A percentile compares a stretch with the other conserved stretches of the same genome.
These are phyloP conservation scores for Coenonympha glycerion DNA, from an alignment of 2,888 invertebrate genomes.

Conservation along the genomic window DNA sequence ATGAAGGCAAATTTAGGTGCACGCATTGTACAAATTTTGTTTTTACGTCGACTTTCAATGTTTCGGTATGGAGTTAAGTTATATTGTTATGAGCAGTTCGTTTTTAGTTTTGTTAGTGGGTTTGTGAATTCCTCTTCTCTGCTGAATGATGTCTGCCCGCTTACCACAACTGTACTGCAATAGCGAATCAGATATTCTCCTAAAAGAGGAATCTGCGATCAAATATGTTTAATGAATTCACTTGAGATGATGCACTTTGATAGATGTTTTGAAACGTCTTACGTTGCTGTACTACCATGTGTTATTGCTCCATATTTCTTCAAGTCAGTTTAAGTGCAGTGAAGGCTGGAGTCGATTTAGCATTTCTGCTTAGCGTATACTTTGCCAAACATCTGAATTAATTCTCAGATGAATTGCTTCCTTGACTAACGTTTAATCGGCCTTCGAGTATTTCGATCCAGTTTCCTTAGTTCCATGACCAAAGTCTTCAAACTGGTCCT, in stretches of 20 bases:
- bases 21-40: no score
- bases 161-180: not conserved
- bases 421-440: not conserved
- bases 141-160: not conserved
- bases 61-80: no score
- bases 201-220: not conserved
- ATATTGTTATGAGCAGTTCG: no score
- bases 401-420: constrained; percentile 1
- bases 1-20: no score
- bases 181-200: not conserved
- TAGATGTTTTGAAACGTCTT: not conserved
- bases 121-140: not conserved
- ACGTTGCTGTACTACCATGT: not conserved
- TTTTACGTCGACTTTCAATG: no score
- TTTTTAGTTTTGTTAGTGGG: not conserved
- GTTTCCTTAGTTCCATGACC: not conserved
- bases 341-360: constrained; percentile 27
- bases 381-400: constrained; percentile 1
- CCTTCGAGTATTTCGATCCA: not conserved
- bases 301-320: not conserved
- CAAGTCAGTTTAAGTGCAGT: constrained; percentile 11
- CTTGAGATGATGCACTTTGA: not conserved
- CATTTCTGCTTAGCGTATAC: constrained; percentile 22
- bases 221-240: not conserved
- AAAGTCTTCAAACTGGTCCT: not conserved